These are phyloP conservation scores for Parascotia fuliginaria DNA, from an alignment of 2,888 invertebrate genomes.

Conservation along the genomic window DNA sequence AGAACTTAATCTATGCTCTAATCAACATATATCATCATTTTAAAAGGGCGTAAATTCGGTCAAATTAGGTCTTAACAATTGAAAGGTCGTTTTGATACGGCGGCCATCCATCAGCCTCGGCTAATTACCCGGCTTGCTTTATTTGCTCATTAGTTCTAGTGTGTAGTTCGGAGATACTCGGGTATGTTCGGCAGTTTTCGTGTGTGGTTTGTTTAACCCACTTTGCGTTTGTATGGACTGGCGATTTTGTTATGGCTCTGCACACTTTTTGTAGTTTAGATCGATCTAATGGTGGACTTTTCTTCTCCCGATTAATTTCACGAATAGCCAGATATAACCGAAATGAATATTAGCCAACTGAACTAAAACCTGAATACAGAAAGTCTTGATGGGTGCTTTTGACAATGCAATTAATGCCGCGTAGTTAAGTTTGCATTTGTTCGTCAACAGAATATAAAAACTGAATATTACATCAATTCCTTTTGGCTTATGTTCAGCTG, in stretches of 20 bases:
- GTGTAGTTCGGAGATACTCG: constrained; percentile 21
- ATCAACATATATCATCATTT: constrained; percentile 4
- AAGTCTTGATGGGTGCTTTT: too few relatives aligned
- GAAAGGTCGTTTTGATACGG: constrained; percentile 31
- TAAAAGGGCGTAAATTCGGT: constrained; percentile 1
- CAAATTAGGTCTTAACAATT: constrained; percentile 16
- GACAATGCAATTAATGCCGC: too few relatives aligned
- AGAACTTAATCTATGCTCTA: not conserved
- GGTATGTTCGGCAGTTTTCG: constrained; percentile 24
- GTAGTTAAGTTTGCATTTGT: too few relatives aligned
- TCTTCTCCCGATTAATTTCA: too few relatives aligned
- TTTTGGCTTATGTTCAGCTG: too few relatives aligned
- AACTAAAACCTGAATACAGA: too few relatives aligned
- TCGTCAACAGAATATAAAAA: too few relatives aligned
- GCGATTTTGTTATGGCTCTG: not conserved
- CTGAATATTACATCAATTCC: too few relatives aligned
- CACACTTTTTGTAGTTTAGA: too few relatives aligned
- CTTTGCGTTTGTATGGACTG: not conserved
- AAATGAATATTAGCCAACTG: too few relatives aligned
- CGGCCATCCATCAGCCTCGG: constrained; percentile 32
- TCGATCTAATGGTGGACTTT: too few relatives aligned
- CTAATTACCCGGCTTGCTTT: constrained; percentile 36
- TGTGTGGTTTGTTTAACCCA: constrained; percentile 10
- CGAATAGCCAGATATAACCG: too few relatives aligned
- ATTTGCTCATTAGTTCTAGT: constrained; percentile 41